Evolutionary conservation across 2,113 vertebrate genomes (phyloP).

Genomic region (Kryptolebias marmoratus): DNA sequence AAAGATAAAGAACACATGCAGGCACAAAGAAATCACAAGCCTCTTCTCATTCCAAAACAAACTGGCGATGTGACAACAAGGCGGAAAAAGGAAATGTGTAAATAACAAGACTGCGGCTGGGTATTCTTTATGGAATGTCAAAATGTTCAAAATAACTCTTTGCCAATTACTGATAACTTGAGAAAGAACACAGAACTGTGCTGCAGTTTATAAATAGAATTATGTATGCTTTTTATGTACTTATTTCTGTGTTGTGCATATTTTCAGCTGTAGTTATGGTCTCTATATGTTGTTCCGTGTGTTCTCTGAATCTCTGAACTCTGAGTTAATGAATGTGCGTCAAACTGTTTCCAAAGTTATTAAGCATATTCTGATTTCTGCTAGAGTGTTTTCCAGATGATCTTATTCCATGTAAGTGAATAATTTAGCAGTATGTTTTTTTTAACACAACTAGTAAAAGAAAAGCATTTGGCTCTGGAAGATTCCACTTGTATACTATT

Average conservation of each 20-base stretch:
- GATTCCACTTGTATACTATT: too few species aligned
- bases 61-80: constrained; percentile 36
- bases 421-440: too few species aligned
- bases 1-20: constrained; percentile 22
- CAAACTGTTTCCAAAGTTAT: too few species aligned
- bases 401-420: too few species aligned
- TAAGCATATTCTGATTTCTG: too few species aligned
- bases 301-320: constrained; percentile 18
- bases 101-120: constrained; percentile 38
- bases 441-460: too few species aligned
- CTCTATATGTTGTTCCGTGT: neutral
- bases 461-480: too few species aligned
- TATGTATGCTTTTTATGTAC: constrained; percentile 19
- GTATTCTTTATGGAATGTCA: constrained; percentile 48
- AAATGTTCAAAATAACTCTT: constrained; percentile 46
- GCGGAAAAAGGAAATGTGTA: constrained; percentile 26
- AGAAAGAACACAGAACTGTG: constrained; percentile 21
- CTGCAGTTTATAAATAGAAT: constrained; percentile 10
- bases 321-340: neutral
- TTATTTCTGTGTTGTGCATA: constrained; percentile 1
- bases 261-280: constrained; percentile 13
- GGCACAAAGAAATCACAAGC: constrained; percentile 29
- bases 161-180: constrained; percentile 16
- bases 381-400: too few species aligned
- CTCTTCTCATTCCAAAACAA: constrained; percentile 34